phyloP scores from a whole-genome alignment of 2,113 vertebrate genomes.

The Gallinago paraguaiae region DNA sequence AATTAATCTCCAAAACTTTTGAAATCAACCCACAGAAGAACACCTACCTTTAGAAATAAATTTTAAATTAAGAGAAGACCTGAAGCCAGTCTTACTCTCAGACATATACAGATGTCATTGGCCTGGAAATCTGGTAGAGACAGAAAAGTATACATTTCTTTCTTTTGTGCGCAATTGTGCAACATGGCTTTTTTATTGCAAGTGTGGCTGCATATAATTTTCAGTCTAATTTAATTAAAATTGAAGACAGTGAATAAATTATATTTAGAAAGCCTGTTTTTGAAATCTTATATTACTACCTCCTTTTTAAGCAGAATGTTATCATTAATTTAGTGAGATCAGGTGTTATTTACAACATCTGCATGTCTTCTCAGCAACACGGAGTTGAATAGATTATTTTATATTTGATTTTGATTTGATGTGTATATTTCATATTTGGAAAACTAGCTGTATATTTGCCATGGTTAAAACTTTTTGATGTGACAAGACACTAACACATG shows the following conservation, averaged over 20 bases:
- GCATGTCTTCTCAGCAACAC: background rate
- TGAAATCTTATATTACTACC: background rate
- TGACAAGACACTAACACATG: fast-evolving
- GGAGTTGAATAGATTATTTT: background rate
- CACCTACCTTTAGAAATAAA: background rate
- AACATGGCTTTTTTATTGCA: background rate
- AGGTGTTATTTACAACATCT: background rate
- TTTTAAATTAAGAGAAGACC: background rate
- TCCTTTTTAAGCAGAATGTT: background rate
- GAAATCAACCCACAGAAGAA: background rate
- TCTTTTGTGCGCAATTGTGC: background rate
- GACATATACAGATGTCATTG: background rate
- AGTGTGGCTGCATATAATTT: background rate
- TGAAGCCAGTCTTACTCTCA: background rate
- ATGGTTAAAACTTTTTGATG: background rate
- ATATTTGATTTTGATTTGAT: background rate
- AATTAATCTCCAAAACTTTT: background rate
- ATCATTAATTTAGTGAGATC: background rate
- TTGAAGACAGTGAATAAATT: background rate
- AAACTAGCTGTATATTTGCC: background rate
- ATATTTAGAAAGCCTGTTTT: background rate
- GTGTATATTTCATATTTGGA: background rate
- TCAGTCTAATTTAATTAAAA: background rate
- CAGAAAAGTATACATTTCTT: background rate
- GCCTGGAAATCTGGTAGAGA: background rate